Evolutionary conservation across 1,140 invertebrate genomes (phyloP).

Genomic region (Eupristina koningsbergeri): DNA sequence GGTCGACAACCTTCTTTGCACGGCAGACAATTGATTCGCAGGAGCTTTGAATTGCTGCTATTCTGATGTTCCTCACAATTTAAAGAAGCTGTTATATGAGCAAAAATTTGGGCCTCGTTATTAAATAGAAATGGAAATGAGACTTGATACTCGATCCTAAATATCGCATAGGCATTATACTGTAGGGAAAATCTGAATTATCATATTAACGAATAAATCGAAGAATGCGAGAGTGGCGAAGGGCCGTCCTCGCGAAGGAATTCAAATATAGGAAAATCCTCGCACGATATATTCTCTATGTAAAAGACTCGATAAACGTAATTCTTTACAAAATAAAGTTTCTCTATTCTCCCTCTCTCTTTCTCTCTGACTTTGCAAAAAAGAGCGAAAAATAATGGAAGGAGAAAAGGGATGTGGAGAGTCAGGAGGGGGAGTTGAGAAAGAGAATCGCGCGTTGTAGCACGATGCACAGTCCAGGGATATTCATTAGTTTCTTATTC

Average conservation of each 20-base stretch:
- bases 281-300: slow-evolving; percentile 11
- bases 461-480: slow-evolving; percentile 60
- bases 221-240: not conserved
- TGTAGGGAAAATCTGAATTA: not conserved
- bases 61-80: not conserved
- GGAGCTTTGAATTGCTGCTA: not conserved
- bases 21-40: too few relatives aligned
- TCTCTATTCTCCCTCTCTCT: slow-evolving; percentile 4
- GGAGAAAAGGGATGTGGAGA: slow-evolving; percentile 39
- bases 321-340: slow-evolving; percentile 58
- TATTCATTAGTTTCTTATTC: slow-evolving; percentile 74
- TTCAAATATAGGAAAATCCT: slow-evolving; percentile 18
- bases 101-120: too few relatives aligned
- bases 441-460: slow-evolving; percentile 28
- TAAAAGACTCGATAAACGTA: slow-evolving; percentile 55
- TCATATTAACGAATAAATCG: not conserved
- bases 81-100: too few relatives aligned
- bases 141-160: not conserved
- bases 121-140: too few relatives aligned
- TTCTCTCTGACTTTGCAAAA: not conserved
- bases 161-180: too few relatives aligned
- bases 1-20: too few relatives aligned
- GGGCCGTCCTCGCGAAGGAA: not conserved
- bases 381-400: not conserved
- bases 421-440: slow-evolving; percentile 47